phyloP scores from a whole-genome alignment of 2,797 vertebrate genomes.

The Malurus leucopterus region DNA sequence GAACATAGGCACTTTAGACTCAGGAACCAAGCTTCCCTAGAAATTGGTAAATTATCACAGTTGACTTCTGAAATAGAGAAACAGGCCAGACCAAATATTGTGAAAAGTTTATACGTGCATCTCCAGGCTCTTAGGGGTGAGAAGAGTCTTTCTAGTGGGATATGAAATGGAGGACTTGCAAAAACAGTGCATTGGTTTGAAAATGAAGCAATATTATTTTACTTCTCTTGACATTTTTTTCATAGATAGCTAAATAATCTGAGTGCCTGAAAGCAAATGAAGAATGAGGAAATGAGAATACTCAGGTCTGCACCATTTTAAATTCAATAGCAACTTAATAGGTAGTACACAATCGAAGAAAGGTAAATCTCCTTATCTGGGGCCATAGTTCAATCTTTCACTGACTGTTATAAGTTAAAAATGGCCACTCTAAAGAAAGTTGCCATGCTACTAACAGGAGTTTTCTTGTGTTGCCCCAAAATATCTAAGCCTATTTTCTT shows the following conservation, averaged over 20 bases:
- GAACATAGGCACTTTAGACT: neutral
- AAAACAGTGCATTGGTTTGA: neutral
- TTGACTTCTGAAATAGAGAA: neutral
- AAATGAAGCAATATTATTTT: neutral
- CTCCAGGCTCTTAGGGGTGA: neutral
- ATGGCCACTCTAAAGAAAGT: neutral
- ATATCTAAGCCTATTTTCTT: neutral
- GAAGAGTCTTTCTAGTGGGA: neutral
- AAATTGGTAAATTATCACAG: neutral
- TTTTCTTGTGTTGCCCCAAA: neutral
- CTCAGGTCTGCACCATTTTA: neutral
- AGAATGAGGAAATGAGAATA: neutral
- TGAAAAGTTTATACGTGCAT: neutral
- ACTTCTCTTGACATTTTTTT: neutral
- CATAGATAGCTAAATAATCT: neutral
- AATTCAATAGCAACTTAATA: neutral
- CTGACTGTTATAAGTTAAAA: neutral
- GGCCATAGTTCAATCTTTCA: neutral
- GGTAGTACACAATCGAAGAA: neutral
- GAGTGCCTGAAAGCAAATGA: neutral
- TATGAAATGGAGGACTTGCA: neutral
- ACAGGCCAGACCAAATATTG: neutral
- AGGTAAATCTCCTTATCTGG: neutral
- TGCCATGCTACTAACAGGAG: neutral
- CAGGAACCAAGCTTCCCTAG: neutral